A percentile compares a stretch with the other conserved stretches of the same genome.
phyloP scores from a whole-genome alignment of 2,113 vertebrate genomes.

The Anolis sagrei region DNA sequence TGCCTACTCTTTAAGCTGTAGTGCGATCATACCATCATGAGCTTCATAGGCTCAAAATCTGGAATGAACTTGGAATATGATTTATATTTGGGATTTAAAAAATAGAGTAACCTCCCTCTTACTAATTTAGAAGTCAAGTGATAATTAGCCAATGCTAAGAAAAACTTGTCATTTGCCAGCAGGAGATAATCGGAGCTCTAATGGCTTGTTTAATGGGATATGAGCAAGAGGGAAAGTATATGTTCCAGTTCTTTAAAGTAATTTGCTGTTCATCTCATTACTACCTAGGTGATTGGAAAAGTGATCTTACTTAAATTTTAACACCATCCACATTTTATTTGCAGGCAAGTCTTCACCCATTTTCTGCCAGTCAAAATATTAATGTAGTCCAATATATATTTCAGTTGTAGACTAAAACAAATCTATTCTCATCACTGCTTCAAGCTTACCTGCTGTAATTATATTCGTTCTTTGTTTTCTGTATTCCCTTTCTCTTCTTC shows the following conservation, averaged over 20 bases:
- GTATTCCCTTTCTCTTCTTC: not conserved
- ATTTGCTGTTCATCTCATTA: constrained; percentile 6
- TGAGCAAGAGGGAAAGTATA: not conserved
- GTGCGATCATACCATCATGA: not conserved
- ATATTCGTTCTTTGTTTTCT: not conserved
- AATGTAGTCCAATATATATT: not conserved
- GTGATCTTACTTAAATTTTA: not conserved
- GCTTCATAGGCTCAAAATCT: not conserved
- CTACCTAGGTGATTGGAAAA: constrained; percentile 10
- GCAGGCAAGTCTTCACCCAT: not conserved
- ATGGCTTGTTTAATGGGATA: constrained; percentile 16
- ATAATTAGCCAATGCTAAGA: constrained; percentile 13
- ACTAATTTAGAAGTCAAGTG: not conserved
- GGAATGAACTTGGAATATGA: not conserved
- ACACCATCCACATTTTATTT: not conserved
- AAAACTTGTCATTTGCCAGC: constrained; percentile 11
- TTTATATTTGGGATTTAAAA: not conserved
- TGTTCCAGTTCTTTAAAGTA: not conserved
- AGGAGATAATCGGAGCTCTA: constrained; percentile 2
- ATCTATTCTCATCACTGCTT: not conserved
- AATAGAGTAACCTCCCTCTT: not conserved
- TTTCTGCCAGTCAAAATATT: not conserved
- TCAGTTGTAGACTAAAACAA: not conserved
- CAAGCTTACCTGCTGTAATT: not conserved
- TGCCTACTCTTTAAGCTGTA: too few species aligned